Percentiles rank a stretch among this genome's conserved stretches.
These are phyloP conservation scores for Asarcornis scutulata DNA, from an alignment of 2,113 vertebrate genomes.

Conservation along the genomic window DNA sequence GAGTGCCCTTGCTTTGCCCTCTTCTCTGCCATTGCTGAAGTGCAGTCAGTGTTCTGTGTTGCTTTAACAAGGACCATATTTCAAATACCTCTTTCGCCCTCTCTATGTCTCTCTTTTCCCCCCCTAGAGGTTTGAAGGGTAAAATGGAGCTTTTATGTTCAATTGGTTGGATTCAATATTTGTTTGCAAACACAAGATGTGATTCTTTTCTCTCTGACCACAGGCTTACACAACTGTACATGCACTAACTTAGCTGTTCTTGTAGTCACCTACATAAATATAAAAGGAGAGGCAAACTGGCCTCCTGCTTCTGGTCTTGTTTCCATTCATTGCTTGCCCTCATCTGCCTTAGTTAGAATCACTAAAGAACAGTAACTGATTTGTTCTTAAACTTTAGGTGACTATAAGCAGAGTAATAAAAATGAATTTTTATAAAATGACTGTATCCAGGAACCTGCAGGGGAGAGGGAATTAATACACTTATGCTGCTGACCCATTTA, in stretches of 20 bases:
- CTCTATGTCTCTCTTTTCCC: fast-evolving
- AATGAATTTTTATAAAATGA: conserved; percentile 57
- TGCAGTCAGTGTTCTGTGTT: not conserved
- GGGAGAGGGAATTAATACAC: conserved; percentile 61
- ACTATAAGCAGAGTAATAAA: conserved; percentile 58
- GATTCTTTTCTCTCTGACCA: not conserved
- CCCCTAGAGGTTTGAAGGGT: not conserved
- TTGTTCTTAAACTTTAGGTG: conserved; percentile 24
- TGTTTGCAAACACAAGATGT: not conserved
- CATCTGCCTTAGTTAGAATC: not conserved
- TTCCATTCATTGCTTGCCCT: not conserved
- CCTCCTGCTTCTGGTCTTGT: not conserved
- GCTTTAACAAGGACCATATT: not conserved
- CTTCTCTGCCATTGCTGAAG: not conserved
- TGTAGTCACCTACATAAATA: not conserved
- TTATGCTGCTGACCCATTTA: conserved; percentile 57
- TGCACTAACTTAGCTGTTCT: not conserved
- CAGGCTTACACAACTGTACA: not conserved
- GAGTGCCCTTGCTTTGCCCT: not conserved
- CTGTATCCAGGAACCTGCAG: conserved; percentile 36
- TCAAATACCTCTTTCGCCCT: not conserved
- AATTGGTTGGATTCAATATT: not conserved
- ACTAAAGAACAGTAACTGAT: not conserved
- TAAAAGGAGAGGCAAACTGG: not conserved
- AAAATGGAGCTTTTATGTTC: not conserved